Base-by-base conservation (phyloP, 2,797 vertebrate genomes). In the Micrastur ruficollis region DNA sequence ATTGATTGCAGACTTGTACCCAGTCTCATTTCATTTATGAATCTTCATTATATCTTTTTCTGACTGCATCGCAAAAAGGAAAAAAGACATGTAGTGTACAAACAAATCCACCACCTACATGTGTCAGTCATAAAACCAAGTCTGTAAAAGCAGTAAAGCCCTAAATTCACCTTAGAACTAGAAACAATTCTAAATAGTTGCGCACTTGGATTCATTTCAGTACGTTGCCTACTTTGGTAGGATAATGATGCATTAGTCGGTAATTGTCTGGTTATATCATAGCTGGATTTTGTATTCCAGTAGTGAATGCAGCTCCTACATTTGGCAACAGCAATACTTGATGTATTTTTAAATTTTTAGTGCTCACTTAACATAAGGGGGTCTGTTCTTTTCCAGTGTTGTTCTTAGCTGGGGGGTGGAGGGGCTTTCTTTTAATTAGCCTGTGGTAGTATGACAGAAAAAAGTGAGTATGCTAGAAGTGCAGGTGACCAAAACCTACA, bases 21-120 rank as follows among this genome's bases (percentile, higher is more conserved):
- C 56, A 71, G 36, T 75, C 82, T 92, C 88, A 92, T 90, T 97
- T 97, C 55, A 92, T 98, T 98, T 97, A 95, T 63, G 72, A 97
- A 94, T 97, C 96, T 97, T 97, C 92, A 95, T 97, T 98, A 81
- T 97, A 95, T 93, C 93, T 97, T 96, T 91, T 96, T 95, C 90
- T 50, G 92, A 93, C 76, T 97, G 91, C 73, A 90, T 97, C 91
- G 85, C 80, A 89, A 95, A 97, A 95, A 93, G 56, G 65, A 71
- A 95, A 47, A 93, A 96, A 96, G 59, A 44, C 36, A 40, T 61
- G 62, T 88, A 96, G 87, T 81, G 52, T 81, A 88, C 92, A 95
- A 97, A 95, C 94, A 96, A 97, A 97, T 95, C 71, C 3, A 12
- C 68, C 71, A 89, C 65, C 93, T 97, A 84, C 71, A 63, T 85